These are phyloP conservation scores for Cephus rjabovi DNA, from an alignment of 2,888 invertebrate genomes.

Conservation along the genomic window DNA sequence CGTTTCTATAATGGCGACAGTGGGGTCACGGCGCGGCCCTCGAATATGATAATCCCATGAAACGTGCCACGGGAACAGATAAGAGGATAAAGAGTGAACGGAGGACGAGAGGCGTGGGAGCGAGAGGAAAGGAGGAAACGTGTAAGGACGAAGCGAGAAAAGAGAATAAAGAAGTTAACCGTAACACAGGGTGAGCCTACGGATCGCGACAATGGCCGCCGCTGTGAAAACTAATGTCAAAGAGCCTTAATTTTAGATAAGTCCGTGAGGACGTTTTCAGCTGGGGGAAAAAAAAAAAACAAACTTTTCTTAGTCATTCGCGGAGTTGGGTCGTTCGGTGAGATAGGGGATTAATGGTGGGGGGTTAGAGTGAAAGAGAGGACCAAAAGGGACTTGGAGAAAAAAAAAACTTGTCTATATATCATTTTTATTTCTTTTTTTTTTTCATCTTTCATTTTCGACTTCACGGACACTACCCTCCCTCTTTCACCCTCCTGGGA, in stretches of 20 bases:
- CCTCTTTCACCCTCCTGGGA: neutral
- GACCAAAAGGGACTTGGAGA: neutral
- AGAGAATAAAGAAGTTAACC: constrained; percentile 25
- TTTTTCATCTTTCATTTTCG: neutral
- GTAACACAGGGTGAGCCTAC: neutral
- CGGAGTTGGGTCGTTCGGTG: neutral
- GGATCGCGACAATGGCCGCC: constrained; percentile 7
- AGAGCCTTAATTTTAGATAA: constrained; percentile 24
- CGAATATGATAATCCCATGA: neutral
- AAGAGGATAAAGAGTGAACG: neutral
- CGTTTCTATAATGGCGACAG: neutral
- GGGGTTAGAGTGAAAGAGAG: neutral
- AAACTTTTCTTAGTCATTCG: neutral
- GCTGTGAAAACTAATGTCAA: neutral
- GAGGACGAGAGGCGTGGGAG: neutral
- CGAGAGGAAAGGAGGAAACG: neutral
- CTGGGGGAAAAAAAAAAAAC: neutral
- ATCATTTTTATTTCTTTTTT: neutral
- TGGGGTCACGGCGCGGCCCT: neutral
- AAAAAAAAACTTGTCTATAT: neutral
- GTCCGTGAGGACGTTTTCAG: constrained; percentile 12
- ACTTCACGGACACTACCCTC: neutral
- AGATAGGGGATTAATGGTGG: neutral
- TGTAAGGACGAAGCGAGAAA: neutral
- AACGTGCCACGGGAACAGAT: neutral